These are phyloP conservation scores for Passer domesticus DNA, from an alignment of 2,113 vertebrate species.

Conservation along the genomic window DNA sequence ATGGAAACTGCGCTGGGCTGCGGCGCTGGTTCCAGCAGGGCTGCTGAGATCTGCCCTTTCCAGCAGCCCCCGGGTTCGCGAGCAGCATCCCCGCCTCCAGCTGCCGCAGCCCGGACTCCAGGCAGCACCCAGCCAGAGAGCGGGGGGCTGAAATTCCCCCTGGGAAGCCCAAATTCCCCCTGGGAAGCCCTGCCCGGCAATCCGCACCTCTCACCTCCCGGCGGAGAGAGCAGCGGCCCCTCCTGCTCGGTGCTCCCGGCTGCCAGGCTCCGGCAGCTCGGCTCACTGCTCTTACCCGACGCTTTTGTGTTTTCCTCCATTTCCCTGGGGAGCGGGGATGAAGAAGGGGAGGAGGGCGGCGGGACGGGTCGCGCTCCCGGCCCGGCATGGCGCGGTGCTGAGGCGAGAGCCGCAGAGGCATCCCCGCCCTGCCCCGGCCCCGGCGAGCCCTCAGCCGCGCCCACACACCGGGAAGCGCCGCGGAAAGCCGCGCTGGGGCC, in stretches of 20 bases:
- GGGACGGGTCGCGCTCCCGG: too few species aligned
- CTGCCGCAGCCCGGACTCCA: not conserved
- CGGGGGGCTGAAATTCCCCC: not conserved
- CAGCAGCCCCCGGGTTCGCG: not conserved
- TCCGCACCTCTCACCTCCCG: not conserved
- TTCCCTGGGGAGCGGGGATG: not conserved
- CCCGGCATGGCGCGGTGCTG: not conserved
- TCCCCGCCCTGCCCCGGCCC: not conserved
- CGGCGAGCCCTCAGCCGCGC: not conserved
- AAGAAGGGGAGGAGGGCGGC: not conserved
- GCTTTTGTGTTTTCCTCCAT: not conserved
- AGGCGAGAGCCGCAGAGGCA: not conserved
- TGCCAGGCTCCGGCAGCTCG: not conserved
- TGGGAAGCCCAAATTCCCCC: not conserved
- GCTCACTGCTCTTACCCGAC: not conserved
- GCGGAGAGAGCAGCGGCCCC: not conserved
- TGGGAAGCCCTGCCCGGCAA: not conserved
- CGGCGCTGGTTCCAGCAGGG: not conserved
- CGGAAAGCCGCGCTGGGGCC: not conserved
- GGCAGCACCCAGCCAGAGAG: not conserved
- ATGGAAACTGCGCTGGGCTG: not conserved
- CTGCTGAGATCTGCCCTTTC: not conserved
- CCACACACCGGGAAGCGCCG: not conserved
- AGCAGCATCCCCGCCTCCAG: not conserved
- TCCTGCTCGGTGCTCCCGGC: not conserved